phyloP scores from a whole-genome alignment of 2,888 invertebrate genomes.

The Ophioninae sp. region DNA sequence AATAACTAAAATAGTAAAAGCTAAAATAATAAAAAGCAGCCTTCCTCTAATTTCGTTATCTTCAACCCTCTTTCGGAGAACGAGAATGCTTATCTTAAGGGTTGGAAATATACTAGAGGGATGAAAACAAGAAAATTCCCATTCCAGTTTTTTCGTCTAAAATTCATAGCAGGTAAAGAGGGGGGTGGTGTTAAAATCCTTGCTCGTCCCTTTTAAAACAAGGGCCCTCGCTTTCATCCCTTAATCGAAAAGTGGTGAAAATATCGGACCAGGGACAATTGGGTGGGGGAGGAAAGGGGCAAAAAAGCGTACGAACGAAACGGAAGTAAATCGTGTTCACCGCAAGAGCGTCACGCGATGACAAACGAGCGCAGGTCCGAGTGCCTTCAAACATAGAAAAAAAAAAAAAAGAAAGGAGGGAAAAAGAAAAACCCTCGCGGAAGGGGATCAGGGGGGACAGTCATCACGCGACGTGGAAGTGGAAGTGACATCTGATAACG shows the following conservation, averaged over 20 bases:
- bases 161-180: no score
- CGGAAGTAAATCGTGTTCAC: constrained; percentile 80
- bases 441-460: constrained; percentile 62
- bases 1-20: no score
- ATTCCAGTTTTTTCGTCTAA: no score
- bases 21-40: no score
- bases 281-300: constrained; percentile 19
- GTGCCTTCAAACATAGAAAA: constrained; percentile 31
- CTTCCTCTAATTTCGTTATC: no score
- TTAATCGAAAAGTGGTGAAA: not conserved
- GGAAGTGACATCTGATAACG: constrained; percentile 80
- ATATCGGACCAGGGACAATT: constrained; percentile 11
- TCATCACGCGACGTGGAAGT: constrained; percentile 76
- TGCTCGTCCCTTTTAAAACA: not conserved
- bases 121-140: no score
- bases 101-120: no score
- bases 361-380: constrained; percentile 75
- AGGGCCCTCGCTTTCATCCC: not conserved
- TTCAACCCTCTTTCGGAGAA: no score
- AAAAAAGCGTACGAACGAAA: constrained; percentile 64
- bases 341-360: constrained; percentile 79
- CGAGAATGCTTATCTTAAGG: no score
- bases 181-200: not conserved
- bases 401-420: constrained; percentile 1
- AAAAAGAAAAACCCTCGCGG: constrained; percentile 15